A percentile compares a stretch with the other conserved stretches of the same genome.
Conservation (phyloP, 1,140 invertebrate genomes). For the Uloborus diversus region DNA sequence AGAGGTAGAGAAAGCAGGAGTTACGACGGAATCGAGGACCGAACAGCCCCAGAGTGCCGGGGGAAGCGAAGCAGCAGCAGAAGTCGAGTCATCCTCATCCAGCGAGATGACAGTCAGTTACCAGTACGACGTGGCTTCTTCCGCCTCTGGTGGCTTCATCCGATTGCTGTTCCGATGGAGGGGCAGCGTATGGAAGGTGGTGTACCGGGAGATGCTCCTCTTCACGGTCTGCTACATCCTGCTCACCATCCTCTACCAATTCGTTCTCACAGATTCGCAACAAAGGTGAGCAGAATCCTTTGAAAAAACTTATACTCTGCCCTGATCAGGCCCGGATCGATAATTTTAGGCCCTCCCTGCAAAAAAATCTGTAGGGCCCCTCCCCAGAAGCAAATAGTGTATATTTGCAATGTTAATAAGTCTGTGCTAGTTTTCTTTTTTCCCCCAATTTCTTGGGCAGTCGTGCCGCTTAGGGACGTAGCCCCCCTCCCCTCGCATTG, state of each 20-base stretch:
- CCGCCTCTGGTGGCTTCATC: conserved; percentile 76
- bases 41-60: conserved; percentile 37
- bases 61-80: conserved; percentile 25
- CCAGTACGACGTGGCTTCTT: conserved; percentile 78
- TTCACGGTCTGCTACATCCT: conserved; percentile 86
- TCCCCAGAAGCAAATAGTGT: no score
- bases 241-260: conserved; percentile 89
- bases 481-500: no score
- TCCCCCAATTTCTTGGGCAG: not conserved
- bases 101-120: conserved; percentile 77
- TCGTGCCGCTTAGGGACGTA: not conserved
- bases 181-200: conserved; percentile 95
- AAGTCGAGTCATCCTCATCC: conserved; percentile 44
- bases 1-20: not conserved
- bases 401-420: not conserved
- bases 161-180: conserved; percentile 86
- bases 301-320: not conserved
- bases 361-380: no score
- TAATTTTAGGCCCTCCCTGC: no score
- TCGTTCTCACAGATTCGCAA: conserved; percentile 81
- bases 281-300: conserved; percentile 74
- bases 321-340: no score
- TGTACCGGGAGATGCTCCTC: conserved; percentile 91
- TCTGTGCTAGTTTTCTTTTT: not conserved
- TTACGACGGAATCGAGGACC: conserved; percentile 39